Evolutionary conservation across 64 coral and sea anemone species (phyloP), one percentile per base, ranked within the genome.

Genomic region (Actinia tenebrosa): DNA sequence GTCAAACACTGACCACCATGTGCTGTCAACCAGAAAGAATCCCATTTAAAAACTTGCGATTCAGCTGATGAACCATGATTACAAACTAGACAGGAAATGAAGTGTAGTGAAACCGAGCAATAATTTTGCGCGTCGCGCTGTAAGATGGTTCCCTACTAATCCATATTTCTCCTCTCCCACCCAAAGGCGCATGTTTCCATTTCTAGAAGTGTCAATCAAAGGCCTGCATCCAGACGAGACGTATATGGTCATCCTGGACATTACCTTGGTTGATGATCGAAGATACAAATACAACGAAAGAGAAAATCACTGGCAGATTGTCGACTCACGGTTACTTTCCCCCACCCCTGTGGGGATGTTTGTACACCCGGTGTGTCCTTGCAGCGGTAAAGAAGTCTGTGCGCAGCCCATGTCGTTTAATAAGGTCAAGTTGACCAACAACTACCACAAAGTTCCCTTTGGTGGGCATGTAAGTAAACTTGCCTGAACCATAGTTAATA

Each of bases 361-460:
- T 61, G 15, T 43, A 17, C 83, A 85, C 56, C 56, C 53, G 50
- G 1, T 43, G 5, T 55, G 55, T 16, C 56, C 56, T 7, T 45
- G 44, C 14, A 61, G 25, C 7, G 60, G 83, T 1, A 43, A 14
- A 13, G 13, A 30, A 75, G 1, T 75, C 26, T 25, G 11, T 42
- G 11, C 1, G 0, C n/a, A 75, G 11, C 9, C 10, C 16, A 3
- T 85, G 30, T 26, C 18, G 56, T 85, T 85, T 10, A 85, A 85
- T 60, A 85, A 85, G 18, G 54, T 63, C 56, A 85, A 85, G 60
- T 61, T 85, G 56, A 85, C 83, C 2, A 85, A 85, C 46, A 64
- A 83, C 11, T 26, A 26, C 13, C 8, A 75, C 20, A 30, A 26
- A n/a, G 69, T 75, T 6, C 16, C 69, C 10, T 75, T 75, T 10